Evolutionary conservation across 2,888 invertebrate species (phyloP).

Genomic region (Drosophila merina): DNA sequence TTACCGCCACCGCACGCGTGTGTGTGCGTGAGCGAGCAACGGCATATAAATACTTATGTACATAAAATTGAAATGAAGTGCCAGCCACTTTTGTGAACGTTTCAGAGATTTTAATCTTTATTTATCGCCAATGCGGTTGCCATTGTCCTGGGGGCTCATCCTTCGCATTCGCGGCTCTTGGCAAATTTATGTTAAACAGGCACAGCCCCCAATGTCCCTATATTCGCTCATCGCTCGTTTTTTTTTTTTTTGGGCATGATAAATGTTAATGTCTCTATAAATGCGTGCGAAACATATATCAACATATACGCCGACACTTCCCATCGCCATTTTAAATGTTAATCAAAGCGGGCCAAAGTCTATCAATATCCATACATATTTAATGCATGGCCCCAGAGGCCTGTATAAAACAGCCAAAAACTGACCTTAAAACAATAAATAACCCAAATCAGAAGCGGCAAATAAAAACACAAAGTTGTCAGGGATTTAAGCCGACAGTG

Average conservation of each 20-base stretch:
- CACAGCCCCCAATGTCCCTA: neutral
- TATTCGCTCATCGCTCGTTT: neutral
- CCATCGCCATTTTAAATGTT: slow-evolving; percentile 31
- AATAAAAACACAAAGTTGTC: slow-evolving; percentile 21
- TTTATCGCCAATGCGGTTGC: slow-evolving; percentile 61
- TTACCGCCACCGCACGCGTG: slow-evolving; percentile 45
- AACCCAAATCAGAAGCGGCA: slow-evolving; percentile 24
- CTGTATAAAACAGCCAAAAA: slow-evolving; percentile 8
- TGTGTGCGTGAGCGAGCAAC: slow-evolving; percentile 10
- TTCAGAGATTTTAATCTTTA: slow-evolving; percentile 77
- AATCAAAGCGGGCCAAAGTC: slow-evolving; percentile 35
- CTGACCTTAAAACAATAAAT: slow-evolving; percentile 22
- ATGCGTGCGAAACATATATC: slow-evolving; percentile 43
- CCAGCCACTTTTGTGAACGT: slow-evolving; percentile 73
- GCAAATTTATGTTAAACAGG: slow-evolving; percentile 56
- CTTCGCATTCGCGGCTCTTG: slow-evolving; percentile 21
- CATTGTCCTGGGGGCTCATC: slow-evolving; percentile 18
- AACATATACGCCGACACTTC: slow-evolving; percentile 29
- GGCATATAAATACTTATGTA: slow-evolving; percentile 51
- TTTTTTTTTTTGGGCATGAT: slow-evolving; percentile 39
- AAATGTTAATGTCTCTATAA: slow-evolving; percentile 66
- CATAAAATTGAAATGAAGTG: slow-evolving; percentile 77
- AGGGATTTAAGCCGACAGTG: slow-evolving; percentile 21
- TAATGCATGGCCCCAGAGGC: slow-evolving; percentile 42
- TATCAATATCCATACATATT: slow-evolving; percentile 54